phyloP scores from a whole-genome alignment of 2,113 vertebrate species.

The Balaeniceps rex region DNA sequence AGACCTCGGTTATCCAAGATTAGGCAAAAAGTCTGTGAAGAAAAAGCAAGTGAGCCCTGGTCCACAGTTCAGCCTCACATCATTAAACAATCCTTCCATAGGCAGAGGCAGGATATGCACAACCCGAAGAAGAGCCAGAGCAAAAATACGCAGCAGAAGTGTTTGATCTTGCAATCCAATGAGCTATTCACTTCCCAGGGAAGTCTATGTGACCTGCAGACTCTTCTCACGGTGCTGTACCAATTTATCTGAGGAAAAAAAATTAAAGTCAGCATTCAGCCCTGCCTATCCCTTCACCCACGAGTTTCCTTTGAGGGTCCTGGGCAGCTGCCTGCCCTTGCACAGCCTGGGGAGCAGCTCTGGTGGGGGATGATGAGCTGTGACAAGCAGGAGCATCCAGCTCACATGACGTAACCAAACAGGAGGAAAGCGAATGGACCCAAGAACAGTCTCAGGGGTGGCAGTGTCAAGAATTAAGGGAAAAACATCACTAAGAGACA shows the following conservation, averaged over 20 bases:
- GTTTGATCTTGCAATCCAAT: neutral
- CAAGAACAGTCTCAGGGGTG: neutral
- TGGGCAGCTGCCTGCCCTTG: neutral
- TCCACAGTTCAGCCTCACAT: neutral
- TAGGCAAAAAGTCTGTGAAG: neutral
- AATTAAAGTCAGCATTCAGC: neutral
- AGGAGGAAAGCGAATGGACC: neutral
- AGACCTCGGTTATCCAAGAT: neutral
- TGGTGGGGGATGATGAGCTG: neutral
- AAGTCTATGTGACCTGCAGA: neutral
- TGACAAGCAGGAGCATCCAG: neutral
- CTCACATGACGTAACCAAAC: neutral
- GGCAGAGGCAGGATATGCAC: neutral
- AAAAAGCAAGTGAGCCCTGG: neutral
- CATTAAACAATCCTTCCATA: neutral
- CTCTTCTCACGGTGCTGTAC: neutral
- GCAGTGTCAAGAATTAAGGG: neutral
- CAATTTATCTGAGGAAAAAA: no score
- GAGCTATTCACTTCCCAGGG: neutral
- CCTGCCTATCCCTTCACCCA: neutral
- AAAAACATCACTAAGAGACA: neutral
- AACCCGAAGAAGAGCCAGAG: neutral
- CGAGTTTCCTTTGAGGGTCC: neutral
- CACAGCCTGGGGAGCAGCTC: neutral
- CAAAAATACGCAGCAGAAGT: accelerated